These are phyloP conservation scores for Pyrrhosoma nymphula DNA, from an alignment of 2,888 invertebrate species.

Conservation along the genomic window DNA sequence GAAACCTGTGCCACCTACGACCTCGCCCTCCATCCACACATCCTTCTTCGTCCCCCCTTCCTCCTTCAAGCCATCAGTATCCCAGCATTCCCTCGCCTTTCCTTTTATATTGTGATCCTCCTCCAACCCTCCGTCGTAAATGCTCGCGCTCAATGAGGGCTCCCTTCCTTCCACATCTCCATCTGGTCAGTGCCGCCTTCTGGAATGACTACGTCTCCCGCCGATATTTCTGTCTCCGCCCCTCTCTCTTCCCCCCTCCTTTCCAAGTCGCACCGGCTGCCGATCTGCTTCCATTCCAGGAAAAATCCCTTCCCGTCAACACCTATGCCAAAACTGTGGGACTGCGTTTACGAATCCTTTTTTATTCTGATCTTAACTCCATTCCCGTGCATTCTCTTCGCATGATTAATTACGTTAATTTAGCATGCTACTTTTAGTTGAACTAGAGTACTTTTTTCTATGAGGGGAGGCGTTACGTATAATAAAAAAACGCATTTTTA, in stretches of 20 bases:
- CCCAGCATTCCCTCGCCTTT: not conserved
- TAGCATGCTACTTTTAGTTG: too few species aligned
- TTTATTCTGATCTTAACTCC: too few species aligned
- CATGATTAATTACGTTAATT: too few species aligned
- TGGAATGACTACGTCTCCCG: too few species aligned
- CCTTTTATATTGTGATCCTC: conserved; percentile 30
- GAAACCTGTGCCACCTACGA: not conserved
- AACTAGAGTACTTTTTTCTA: too few species aligned
- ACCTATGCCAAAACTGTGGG: too few species aligned
- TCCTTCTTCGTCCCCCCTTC: not conserved
- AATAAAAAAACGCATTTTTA: too few species aligned
- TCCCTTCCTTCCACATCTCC: not conserved
- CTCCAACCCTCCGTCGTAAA: not conserved
- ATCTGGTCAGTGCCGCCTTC: not conserved
- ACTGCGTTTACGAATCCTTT: too few species aligned
- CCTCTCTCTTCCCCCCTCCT: not conserved
- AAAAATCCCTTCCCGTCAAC: not conserved
- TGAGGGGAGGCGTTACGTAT: too few species aligned
- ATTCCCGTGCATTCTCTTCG: too few species aligned
- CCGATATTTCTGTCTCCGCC: not conserved
- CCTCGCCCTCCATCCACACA: not conserved
- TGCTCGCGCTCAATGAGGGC: not conserved
- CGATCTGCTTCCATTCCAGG: not conserved
- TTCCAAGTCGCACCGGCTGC: too few species aligned
- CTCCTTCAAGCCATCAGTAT: not conserved